These are phyloP conservation scores for Diplazon laetatorius DNA, from an alignment of 2,888 invertebrate genomes.

Conservation along the genomic window DNA sequence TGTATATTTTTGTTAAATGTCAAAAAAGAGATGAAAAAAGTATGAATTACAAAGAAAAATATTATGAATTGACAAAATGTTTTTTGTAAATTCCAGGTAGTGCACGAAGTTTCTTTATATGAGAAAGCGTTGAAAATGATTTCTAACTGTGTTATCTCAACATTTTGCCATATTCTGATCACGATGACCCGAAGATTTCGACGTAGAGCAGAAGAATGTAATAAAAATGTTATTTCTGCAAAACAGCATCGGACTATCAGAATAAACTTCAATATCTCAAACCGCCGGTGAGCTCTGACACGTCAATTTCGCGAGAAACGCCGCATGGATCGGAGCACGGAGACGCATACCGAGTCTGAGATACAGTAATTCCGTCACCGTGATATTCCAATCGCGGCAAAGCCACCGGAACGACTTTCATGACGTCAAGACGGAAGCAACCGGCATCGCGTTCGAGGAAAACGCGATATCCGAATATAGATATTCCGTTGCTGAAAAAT, in stretches of 20 bases:
- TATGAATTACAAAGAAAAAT: too few relatives aligned
- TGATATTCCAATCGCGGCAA: slow-evolving; percentile 46
- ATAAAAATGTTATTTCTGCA: background rate
- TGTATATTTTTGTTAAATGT: too few relatives aligned
- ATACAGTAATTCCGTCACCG: slow-evolving; percentile 46
- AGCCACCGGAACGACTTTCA: slow-evolving; percentile 26
- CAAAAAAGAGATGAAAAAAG: too few relatives aligned
- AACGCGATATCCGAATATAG: slow-evolving; percentile 34
- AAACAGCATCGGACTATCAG: background rate
- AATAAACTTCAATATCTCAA: background rate
- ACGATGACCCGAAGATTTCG: background rate
- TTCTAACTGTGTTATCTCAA: slow-evolving; percentile 5
- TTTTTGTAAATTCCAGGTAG: too few relatives aligned
- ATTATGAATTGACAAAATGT: too few relatives aligned
- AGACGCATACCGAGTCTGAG: slow-evolving; percentile 27
- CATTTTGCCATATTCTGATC: too few relatives aligned
- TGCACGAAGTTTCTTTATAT: too few relatives aligned
- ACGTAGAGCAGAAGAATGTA: background rate
- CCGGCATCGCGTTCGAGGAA: background rate
- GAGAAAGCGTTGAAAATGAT: too few relatives aligned
- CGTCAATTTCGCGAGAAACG: slow-evolving; percentile 14
- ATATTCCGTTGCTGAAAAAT: slow-evolving; percentile 17
- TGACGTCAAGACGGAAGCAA: background rate
- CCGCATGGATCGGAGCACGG: slow-evolving; percentile 1
- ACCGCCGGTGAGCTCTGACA: background rate